Evolutionary conservation across 2,888 invertebrate genomes (phyloP), one percentile per base, ranked within the genome.

Genomic region (Pimpla rufipes): DNA sequence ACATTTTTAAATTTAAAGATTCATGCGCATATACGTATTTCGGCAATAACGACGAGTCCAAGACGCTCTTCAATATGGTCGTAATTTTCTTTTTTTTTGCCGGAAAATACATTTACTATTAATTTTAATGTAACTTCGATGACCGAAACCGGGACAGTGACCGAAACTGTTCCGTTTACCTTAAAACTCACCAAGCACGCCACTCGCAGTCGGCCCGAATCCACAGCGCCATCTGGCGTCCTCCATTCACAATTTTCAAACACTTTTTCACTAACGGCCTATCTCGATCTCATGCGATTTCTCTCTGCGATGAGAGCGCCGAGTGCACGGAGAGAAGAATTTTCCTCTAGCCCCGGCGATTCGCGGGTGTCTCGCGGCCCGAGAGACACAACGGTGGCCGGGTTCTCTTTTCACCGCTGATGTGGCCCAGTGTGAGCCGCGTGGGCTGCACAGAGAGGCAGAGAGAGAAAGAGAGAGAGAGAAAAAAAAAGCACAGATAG

Each of bases 261-360:
- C 18, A 21, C 13, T 21, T 10, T 50, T 18, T 68, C 8, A 4
- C 6, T 40, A 52, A 70, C 40, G 70, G 40, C 7, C 21, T 70
- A 70, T 70, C 70, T 70, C 52, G 70, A 70, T 70, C 70, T 70
- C 70, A 55, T 37, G 40, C 37, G 21, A 70, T 71, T 71, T 71
- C 29, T 29, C 29, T 2, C 71, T 13, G 16, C 40, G 71, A 23
- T 42, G 18, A 40, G n/a, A 11, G 29, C 40, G n/a, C 13, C 3
- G 59, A 35, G 29, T n/a, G n/a, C 35, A 59, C 5, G n/a, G n/a
- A 0, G 45, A 18, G 7, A 8, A 45, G 16, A 71, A 23, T 71
- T 71, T 71, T 57, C 10, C 55, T 71, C 23, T 57, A 16, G 55
- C 71, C 23, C 13, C 10, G 40, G 42, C 16, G 3, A 16, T 40